Evolutionary conservation across 2,888 invertebrate species (phyloP).

Genomic region (Pyrrhia umbra): DNA sequence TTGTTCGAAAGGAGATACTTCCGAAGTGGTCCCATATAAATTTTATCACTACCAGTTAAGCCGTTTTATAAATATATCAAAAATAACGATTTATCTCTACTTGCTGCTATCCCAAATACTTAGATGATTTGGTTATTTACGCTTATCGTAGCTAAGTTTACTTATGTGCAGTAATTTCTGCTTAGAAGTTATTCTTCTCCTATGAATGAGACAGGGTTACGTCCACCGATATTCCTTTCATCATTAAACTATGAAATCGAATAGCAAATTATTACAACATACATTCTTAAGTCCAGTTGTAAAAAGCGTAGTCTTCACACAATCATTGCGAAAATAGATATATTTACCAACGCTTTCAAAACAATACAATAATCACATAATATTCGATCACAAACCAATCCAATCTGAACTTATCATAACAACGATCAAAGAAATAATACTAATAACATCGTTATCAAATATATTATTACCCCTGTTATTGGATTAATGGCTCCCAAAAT

Average conservation of each 20-base stretch:
- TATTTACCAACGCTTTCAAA: slow-evolving; percentile 45
- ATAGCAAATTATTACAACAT: slow-evolving; percentile 33
- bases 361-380: slow-evolving; percentile 59
- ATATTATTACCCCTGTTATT: slow-evolving; percentile 71
- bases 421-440: slow-evolving; percentile 52
- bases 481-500: slow-evolving; percentile 83
- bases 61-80: too few species aligned
- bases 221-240: background rate
- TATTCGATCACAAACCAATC: slow-evolving; percentile 62
- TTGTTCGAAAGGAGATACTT: too few species aligned
- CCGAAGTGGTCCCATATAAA: too few species aligned
- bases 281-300: slow-evolving; percentile 12
- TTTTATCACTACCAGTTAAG: too few species aligned
- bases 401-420: slow-evolving; percentile 59
- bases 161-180: too few species aligned
- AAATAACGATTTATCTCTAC: too few species aligned
- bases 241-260: slow-evolving; percentile 13
- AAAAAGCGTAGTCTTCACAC: slow-evolving; percentile 39
- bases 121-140: too few species aligned
- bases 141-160: too few species aligned
- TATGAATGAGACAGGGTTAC: too few species aligned
- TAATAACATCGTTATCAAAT: slow-evolving; percentile 60
- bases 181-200: too few species aligned
- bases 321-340: slow-evolving; percentile 56
- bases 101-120: too few species aligned